Evolutionary conservation across 2,797 vertebrate genomes (phyloP), one percentile per base, ranked within the genome.

Genomic region (Chloroceryle inda): DNA sequence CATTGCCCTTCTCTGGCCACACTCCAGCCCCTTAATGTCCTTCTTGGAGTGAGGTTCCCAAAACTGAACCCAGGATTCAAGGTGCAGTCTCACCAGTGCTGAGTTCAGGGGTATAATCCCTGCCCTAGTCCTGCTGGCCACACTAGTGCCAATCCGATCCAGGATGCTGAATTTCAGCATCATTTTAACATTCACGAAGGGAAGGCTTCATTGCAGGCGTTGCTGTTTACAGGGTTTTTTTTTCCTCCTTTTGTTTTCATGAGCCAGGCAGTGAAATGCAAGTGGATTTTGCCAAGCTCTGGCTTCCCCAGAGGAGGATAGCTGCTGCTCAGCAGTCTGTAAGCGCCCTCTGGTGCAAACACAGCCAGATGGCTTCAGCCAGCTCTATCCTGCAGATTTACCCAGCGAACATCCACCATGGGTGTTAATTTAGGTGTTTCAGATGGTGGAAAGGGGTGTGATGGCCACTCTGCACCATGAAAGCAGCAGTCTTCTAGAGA

Each of bases 281-380:
- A 78, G 49, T 72, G 52, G 62, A 84, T n/a, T 88, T 15, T 38
- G 89, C 82, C 42, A 31, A 63, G 69, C 49, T 40, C 27, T 35
- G 35, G 38, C 44, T 64, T 52, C 29, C 78, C 45, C 73, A 37
- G 24, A 18, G 13, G 53, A 31, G 29, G 49, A 49, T 18, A 11
- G 27, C 68, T 66, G 49, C 5, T 9, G 49, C 49, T 69, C 19
- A 6, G 91, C 89, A 89, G 91, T 88, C 89, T 77, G 61, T 69
- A 94, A 94, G 97, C 87, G 94, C 98, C 98, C 98, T 95, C 98
- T 98, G 72, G 66, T 63, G 98, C 93, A 62, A 88, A 45, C 3
- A 19, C 16, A 42, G 20, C 23, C 13, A 0, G 58, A 29, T 19
- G 85, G 27, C 44, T 59, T 40, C 59, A 50, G 35, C 31, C 75